Evolutionary conservation across 2,888 invertebrate genomes (phyloP), one percentile per base, ranked within the genome.

Genomic region (Melieria omissa): DNA sequence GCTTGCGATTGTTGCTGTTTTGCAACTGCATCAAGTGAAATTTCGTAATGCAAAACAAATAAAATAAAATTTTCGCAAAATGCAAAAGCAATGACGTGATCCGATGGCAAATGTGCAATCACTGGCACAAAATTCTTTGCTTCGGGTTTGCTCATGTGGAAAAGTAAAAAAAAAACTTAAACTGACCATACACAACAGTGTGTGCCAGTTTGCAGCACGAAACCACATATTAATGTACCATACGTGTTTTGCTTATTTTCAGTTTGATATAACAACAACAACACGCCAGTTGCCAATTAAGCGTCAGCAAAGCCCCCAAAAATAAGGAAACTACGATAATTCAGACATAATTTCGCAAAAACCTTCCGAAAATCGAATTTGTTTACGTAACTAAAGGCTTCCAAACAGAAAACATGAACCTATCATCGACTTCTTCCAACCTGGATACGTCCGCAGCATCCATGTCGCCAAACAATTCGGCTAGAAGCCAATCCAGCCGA

Each of bases 281-380:
- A 29, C 29, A 29, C 29, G 29, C 29, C 29, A 29, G 29, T 29
- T 29, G 29, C 29, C 29, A 29, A 29, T 29, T 29, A 29, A 29
- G 29, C 29, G 29, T 29, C 29, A 29, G 29, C 29, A 29, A 29
- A 29, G n/a, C 29, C 29, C 29, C 29, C 3, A 29, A 29, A 29
- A 29, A 29, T 29, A 29, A 29, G 29, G 29, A 29, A 29, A 29
- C 29, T 29, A 29, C 29, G 3, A 29, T 29, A 29, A 29, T 29
- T 29, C 29, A 29, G 3, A 29, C 29, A 29, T 29, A 1, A 29
- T 29, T 29, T 29, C 29, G 29, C 29, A 73, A 60, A 52, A 62
- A 74, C 71, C 74, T 75, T 72, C 74, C 74, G 76, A 75, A 70
- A 73, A 72, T 67, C 75, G 74, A 76, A 74, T 77, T 76, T 77